These are phyloP conservation scores for Anniella stebbinsi DNA, from an alignment of 2,797 vertebrate genomes.

Conservation along the genomic window DNA sequence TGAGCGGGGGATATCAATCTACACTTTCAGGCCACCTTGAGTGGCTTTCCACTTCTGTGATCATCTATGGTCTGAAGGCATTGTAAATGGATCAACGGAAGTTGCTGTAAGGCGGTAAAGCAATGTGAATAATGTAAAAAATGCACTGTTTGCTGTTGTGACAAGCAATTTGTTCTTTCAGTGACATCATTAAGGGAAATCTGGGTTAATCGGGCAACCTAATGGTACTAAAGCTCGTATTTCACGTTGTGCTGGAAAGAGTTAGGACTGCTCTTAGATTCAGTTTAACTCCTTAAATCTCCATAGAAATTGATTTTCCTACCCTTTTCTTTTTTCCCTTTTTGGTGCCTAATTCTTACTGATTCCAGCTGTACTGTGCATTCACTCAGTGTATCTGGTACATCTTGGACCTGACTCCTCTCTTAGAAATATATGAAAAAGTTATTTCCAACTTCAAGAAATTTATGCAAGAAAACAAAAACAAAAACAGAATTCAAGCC, in stretches of 20 bases:
- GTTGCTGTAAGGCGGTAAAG: background rate
- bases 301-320: background rate
- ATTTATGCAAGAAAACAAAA: background rate
- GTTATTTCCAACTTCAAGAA: background rate
- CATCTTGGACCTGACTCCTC: background rate
- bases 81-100: constrained; percentile 45
- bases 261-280: accelerated
- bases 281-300: accelerated
- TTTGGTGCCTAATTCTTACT: background rate
- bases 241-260: background rate
- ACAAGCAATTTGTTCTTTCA: constrained; percentile 11
- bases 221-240: accelerated
- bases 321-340: background rate
- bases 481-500: background rate
- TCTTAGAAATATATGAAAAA: background rate
- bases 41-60: background rate
- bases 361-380: background rate
- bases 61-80: background rate
- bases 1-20: constrained; percentile 33
- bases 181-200: constrained; percentile 46
- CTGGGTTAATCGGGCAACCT: constrained; percentile 50
- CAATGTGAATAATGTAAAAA: background rate
- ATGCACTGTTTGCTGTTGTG: background rate
- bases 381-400: background rate
- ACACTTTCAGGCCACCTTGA: constrained; percentile 2